phyloP scores from a whole-genome alignment of 2,113 vertebrate species.

The Mustelus asterias region DNA sequence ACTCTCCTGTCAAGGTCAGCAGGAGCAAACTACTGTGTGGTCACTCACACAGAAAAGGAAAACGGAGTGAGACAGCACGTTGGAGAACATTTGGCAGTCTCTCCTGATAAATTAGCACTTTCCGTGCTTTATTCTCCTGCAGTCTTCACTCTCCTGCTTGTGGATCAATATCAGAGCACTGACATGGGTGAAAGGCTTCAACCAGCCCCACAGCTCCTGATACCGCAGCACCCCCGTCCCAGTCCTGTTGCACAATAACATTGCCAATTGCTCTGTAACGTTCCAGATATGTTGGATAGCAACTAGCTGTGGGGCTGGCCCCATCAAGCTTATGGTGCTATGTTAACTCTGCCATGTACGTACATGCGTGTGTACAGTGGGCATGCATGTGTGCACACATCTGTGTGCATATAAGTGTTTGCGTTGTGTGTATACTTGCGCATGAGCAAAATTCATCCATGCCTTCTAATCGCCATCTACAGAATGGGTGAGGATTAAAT shows the following conservation, averaged over 20 bases:
- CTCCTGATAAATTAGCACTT: conserved; percentile 46
- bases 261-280: background rate
- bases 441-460: no score
- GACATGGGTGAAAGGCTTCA: background rate
- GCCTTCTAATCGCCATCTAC: background rate
- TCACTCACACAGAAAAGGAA: background rate
- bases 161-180: conserved; percentile 43
- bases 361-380: background rate
- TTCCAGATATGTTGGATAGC: background rate
- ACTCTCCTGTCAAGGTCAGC: conserved; percentile 48
- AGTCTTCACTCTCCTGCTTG: conserved; percentile 41
- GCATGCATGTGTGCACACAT: background rate
- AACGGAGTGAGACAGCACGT: background rate
- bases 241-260: conserved; percentile 27
- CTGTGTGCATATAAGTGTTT: background rate
- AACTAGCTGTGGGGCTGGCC: background rate
- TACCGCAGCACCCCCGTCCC: background rate
- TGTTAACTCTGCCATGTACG: background rate
- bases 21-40: conserved; percentile 54
- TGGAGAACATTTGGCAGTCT: conserved; percentile 36
- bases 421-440: background rate
- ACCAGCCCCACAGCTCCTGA: conserved; percentile 39
- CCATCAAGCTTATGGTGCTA: background rate
- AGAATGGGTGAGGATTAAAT: background rate
- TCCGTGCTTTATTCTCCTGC: conserved; percentile 40